Evolutionary conservation across 1,140 invertebrate genomes (phyloP).

Genomic region (Anastatus disparis): DNA sequence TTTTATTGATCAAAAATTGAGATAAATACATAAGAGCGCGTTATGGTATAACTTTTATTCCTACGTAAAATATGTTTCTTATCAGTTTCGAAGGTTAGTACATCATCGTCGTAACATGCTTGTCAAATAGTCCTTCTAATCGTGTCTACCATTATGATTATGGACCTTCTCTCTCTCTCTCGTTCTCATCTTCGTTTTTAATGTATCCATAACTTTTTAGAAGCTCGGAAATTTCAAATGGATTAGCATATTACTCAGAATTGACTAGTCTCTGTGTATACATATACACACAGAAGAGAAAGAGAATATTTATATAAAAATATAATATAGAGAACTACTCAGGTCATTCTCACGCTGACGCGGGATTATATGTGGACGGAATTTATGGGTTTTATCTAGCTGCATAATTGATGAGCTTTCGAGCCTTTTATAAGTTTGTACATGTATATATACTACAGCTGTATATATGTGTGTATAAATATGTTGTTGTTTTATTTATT

Average conservation of each 20-base stretch:
- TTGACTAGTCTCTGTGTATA: background rate
- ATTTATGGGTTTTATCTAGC: constrained; percentile 41
- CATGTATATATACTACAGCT: background rate
- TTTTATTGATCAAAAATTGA: constrained; percentile 53
- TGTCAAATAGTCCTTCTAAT: constrained; percentile 18
- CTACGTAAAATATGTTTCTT: constrained; percentile 2
- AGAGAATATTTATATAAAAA: constrained; percentile 42
- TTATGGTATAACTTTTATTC: background rate
- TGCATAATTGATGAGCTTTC: constrained; percentile 36
- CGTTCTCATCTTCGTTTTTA: background rate
- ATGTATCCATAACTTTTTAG: constrained; percentile 36
- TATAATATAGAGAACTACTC: constrained; percentile 35
- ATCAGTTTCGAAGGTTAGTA: constrained; percentile 21
- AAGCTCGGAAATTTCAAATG: constrained; percentile 33
- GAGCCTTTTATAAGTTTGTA: background rate
- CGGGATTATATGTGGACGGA: constrained; percentile 1
- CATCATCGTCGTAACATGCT: constrained; percentile 38
- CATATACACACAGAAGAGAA: constrained; percentile 7
- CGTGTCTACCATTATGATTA: background rate
- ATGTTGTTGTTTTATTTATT: too few species aligned
- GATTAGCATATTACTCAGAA: constrained; percentile 41
- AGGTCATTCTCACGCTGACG: constrained; percentile 37
- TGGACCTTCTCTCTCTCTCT: background rate
- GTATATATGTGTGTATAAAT: background rate
- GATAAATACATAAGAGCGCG: constrained; percentile 46